Evolutionary conservation across 2,888 invertebrate genomes (phyloP), one percentile per base, ranked within the genome.

Genomic region (Oscheius sp.): DNA sequence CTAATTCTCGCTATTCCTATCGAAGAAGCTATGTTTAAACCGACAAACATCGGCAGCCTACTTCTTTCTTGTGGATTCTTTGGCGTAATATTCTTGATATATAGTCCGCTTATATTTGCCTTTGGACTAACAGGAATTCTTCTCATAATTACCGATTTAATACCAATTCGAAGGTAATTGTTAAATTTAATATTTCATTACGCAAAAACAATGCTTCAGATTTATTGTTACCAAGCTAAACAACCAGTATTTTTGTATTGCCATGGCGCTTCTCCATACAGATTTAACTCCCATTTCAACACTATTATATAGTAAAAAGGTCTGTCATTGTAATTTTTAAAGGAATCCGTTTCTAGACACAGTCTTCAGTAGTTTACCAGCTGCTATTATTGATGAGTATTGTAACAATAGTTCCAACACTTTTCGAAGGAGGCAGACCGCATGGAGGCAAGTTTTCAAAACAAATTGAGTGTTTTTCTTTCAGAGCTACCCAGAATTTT

Each of bases 381-480:
- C 8, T 55, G 1, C 10, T 55, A 20, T n/a, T 25, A 15, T 5
- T 55, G 15, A n/a, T 48, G 5, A 17, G 48, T 23, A 4, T 23
- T 23, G 5, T 34, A 2, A 20, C 23, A 12, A 34, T 55, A 33
- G 33, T 55, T 34, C 55, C 55, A 8, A 31, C 17, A 20, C 10
- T 55, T 31, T 55, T 55, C 33, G 55, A 55, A 34, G 55, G 55
- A 6, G 55, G 20, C 33, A 33, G 20, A 6, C 37, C 37, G 5
- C 20, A 23, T 17, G 5, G 20, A 25, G 48, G 48, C 25, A 17
- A 20, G 20, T 48, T 48, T 23, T 23, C 25, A 48, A 6, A 8
- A 12, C 3, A 34, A 33, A 31, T 15, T 55, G n/a, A n/a, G n/a
- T n/a, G n/a, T n/a, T n/a, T n/a, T n/a, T n/a, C n/a, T 34, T 48